Evolutionary conservation across 2,113 vertebrate species (phyloP).

Genomic region (Brachypodius melanocephalos): DNA sequence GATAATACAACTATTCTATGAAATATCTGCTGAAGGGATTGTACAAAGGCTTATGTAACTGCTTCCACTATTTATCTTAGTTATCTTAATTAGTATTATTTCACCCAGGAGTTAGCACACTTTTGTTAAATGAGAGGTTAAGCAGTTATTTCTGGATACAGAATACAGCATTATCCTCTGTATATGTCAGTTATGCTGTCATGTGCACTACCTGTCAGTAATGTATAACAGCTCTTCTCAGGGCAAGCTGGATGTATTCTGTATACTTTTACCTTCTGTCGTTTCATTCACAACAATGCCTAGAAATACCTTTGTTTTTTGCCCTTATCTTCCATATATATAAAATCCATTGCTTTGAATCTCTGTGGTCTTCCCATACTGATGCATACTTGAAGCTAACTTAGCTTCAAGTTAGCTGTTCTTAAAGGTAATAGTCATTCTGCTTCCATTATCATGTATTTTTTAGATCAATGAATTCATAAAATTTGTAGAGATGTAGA

Average conservation of each 20-base stretch:
- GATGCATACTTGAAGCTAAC: not conserved
- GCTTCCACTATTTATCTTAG: not conserved
- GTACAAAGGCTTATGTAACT: not conserved
- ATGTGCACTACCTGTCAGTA: not conserved
- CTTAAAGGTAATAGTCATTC: not conserved
- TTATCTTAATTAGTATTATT: not conserved
- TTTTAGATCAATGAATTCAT: not conserved
- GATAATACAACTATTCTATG: not conserved
- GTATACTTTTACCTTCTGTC: not conserved
- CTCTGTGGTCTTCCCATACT: not conserved
- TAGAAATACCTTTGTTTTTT: not conserved
- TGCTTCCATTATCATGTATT: not conserved
- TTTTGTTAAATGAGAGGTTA: not conserved
- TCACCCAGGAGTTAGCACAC: not conserved
- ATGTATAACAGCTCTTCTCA: not conserved
- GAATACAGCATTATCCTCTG: not conserved
- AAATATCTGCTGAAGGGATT: not conserved
- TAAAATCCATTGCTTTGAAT: not conserved
- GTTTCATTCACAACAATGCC: not conserved
- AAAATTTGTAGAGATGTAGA: not conserved
- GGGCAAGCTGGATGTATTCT: not conserved
- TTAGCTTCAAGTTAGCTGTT: not conserved
- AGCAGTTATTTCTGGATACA: not conserved
- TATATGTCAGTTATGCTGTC: not conserved
- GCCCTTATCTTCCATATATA: not conserved